Evolutionary conservation across 2,797 vertebrate genomes (phyloP).

Genomic region (Phalloptychus januarius): DNA sequence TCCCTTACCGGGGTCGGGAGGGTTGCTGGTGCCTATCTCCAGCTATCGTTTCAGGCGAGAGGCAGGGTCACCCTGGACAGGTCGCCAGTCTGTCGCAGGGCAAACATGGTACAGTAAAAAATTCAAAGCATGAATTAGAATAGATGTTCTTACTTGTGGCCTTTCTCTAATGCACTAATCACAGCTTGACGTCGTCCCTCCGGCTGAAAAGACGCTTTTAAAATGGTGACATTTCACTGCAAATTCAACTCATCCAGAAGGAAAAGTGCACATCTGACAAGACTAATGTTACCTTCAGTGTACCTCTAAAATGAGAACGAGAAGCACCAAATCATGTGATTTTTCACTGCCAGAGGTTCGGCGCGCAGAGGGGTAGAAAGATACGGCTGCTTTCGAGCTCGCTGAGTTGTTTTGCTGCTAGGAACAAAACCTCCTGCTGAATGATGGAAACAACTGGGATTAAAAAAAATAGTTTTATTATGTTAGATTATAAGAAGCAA

Average conservation of each 20-base stretch:
- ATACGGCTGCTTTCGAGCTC: neutral
- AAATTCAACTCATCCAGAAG: neutral
- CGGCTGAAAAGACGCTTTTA: neutral
- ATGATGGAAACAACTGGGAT: neutral
- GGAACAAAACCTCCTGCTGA: neutral
- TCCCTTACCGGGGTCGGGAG: too few relatives aligned
- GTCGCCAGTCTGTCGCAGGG: too few relatives aligned
- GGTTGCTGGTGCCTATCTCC: too few relatives aligned
- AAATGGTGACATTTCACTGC: slow-evolving; percentile 6
- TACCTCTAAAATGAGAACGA: neutral
- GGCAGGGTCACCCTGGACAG: too few relatives aligned
- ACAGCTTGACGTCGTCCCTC: neutral
- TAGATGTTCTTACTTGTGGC: neutral
- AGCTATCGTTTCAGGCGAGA: too few relatives aligned
- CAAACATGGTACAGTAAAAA: too few relatives aligned
- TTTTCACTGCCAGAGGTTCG: neutral
- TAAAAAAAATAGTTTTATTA: neutral
- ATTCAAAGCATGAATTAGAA: neutral
- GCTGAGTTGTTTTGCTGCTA: neutral
- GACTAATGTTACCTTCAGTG: neutral
- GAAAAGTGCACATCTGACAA: slow-evolving; percentile 5
- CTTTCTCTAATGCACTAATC: neutral
- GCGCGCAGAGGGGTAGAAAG: too few relatives aligned
- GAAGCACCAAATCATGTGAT: neutral
- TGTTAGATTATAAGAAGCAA: neutral